Percentiles rank a stretch among this genome's conserved stretches.
Evolutionary conservation across 1,140 invertebrate genomes (phyloP).

Genomic region (Hyles euphorbiae): DNA sequence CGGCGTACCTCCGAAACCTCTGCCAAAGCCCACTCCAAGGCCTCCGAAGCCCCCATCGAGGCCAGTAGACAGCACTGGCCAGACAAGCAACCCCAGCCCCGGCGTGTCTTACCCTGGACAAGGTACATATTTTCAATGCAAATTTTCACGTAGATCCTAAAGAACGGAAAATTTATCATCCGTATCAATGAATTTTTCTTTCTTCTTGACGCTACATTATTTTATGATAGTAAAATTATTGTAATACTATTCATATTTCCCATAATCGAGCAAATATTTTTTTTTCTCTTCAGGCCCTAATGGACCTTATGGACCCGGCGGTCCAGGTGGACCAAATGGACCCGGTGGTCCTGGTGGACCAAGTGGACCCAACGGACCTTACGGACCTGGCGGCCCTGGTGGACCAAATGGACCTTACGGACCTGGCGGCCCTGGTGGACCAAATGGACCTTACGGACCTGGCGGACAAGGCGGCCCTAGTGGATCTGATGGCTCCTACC

Average conservation of each 20-base stretch:
- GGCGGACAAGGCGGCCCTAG: conserved; percentile 23
- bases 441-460: conserved; percentile 25
- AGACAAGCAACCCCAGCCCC: conserved; percentile 49
- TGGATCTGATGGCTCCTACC: conserved; percentile 12
- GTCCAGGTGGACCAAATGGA: conserved; percentile 15
- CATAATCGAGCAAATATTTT: background rate
- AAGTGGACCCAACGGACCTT: conserved; percentile 11
- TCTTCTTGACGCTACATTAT: background rate
- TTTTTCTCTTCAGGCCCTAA: conserved; percentile 10
- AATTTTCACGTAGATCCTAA: background rate
- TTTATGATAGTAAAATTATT: background rate
- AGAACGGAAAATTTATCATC: background rate
- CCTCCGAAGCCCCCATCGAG: conserved; percentile 16
- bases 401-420: conserved; percentile 17
- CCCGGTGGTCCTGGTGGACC: conserved; percentile 14
- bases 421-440: conserved; percentile 16
- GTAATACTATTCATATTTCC: background rate
- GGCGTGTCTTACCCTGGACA: conserved; percentile 41
- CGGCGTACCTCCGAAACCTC: conserved; percentile 54
- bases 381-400: conserved; percentile 21
- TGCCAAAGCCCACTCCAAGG: conserved; percentile 34
- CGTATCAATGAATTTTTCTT: background rate
- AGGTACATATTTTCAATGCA: conserved; percentile 15
- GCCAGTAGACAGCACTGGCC: conserved; percentile 48
- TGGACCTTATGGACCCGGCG: conserved; percentile 21